Conservation (phyloP, 2,797 vertebrate genomes). For the Cyclura pinguis region DNA sequence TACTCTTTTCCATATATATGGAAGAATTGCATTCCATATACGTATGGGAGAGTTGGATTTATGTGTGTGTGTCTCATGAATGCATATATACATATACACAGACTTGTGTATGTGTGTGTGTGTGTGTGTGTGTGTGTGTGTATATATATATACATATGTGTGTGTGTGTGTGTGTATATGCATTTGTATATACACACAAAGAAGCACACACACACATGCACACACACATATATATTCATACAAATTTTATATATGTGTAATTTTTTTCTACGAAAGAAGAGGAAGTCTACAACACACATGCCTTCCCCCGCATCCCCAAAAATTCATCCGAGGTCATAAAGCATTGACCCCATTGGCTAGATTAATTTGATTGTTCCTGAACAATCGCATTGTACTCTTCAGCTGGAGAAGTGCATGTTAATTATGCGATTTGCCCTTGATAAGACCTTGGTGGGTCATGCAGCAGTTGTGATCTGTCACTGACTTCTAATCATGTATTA, state of each 20-base stretch:
- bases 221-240: background rate
- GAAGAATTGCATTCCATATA: no score
- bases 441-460: constrained; percentile 96
- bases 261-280: constrained; percentile 64
- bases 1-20: no score
- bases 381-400: constrained; percentile 88
- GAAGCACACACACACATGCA: no score
- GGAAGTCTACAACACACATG: constrained; percentile 77
- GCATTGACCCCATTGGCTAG: constrained; percentile 91
- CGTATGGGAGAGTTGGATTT: no score
- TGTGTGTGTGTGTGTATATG: background rate
- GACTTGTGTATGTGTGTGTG: background rate
- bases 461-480: constrained; percentile 97
- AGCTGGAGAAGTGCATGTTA: constrained; percentile 94
- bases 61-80: no score
- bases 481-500: constrained; percentile 99
- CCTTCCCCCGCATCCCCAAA: background rate
- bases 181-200: background rate
- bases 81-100: no score
- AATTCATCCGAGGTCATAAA: constrained; percentile 88
- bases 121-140: background rate
- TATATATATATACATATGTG: background rate
- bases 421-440: constrained; percentile 94
- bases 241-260: background rate
- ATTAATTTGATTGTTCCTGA: constrained; percentile 97